Conservation (phyloP, 2,888 invertebrate species). For the Argyresthia albistria region DNA sequence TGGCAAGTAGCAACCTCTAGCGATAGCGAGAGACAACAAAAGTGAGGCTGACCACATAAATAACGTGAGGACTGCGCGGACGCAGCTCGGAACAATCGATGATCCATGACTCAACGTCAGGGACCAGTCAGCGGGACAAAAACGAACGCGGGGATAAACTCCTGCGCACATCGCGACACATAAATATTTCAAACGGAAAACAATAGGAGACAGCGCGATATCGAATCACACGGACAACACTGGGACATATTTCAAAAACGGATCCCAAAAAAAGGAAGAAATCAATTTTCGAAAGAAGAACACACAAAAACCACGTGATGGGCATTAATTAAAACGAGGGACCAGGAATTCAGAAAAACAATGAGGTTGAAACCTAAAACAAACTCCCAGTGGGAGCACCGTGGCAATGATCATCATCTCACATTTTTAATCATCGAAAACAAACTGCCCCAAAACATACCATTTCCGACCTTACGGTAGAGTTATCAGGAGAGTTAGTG, state of each 20-base stretch:
- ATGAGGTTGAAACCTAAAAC: conserved; percentile 34
- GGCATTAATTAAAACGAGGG: conserved; percentile 73
- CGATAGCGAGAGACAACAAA: background rate
- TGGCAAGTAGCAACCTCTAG: background rate
- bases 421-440: conserved; percentile 67
- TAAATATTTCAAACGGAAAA: conserved; percentile 71
- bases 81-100: conserved; percentile 30
- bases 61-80: background rate
- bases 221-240: conserved; percentile 54
- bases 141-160: conserved; percentile 39
- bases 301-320: conserved; percentile 69
- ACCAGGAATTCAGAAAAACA: conserved; percentile 67
- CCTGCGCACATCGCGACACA: conserved; percentile 47
- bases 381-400: conserved; percentile 62
- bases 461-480: background rate
- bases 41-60: background rate
- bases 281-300: conserved; percentile 34
- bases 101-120: conserved; percentile 44
- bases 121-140: conserved; percentile 40
- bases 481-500: conserved; percentile 15
- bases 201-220: conserved; percentile 68
- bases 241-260: conserved; percentile 63
- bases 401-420: conserved; percentile 67
- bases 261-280: conserved; percentile 39
- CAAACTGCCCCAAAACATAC: conserved; percentile 20